A percentile compares a stretch with the other conserved stretches of the same genome.
These are phyloP conservation scores for Fregata magnificens DNA, from an alignment of 2,113 vertebrate species.

Conservation along the genomic window DNA sequence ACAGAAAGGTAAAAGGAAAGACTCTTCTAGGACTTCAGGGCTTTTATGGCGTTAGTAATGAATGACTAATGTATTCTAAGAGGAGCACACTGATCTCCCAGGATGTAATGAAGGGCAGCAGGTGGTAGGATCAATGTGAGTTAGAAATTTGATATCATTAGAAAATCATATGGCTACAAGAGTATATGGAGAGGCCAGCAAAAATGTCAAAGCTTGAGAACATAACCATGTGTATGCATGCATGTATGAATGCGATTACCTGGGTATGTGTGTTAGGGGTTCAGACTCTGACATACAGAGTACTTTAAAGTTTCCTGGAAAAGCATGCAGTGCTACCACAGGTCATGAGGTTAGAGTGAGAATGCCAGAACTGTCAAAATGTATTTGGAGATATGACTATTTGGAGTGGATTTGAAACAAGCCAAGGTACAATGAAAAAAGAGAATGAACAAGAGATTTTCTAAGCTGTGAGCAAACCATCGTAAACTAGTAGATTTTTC, in stretches of 20 bases:
- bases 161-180: not conserved
- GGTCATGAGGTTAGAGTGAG: fast-evolving
- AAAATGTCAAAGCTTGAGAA: not conserved
- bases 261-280: not conserved
- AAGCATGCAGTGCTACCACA: not conserved
- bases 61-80: conserved; percentile 32
- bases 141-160: conserved; percentile 15
- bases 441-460: not conserved
- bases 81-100: conserved; percentile 9
- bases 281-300: not conserved
- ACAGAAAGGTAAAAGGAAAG: conserved; percentile 47
- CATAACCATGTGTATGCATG: not conserved
- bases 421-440: not conserved
- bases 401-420: not conserved
- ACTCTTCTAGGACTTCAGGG: not conserved
- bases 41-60: not conserved
- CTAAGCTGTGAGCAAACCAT: not conserved
- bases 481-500: not conserved
- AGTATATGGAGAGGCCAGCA: not conserved
- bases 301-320: not conserved
- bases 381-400: not conserved
- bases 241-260: not conserved
- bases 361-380: not conserved
- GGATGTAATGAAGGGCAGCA: conserved; percentile 27
- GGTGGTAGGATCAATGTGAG: conserved; percentile 31